Evolutionary conservation across 1,140 invertebrate species (phyloP).

Genomic region (Trypoxylus dichotomus): DNA sequence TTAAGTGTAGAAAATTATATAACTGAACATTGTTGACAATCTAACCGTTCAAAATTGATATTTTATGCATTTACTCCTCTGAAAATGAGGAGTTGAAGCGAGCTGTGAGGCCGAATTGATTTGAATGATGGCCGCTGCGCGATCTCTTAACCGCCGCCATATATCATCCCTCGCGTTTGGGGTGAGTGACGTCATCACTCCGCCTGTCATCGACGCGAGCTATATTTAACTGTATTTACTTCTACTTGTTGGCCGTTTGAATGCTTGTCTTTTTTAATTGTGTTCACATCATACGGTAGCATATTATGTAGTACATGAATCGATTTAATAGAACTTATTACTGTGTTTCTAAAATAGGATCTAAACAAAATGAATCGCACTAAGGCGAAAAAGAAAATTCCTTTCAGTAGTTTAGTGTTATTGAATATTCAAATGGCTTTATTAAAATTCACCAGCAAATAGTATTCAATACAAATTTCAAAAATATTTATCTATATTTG

Average conservation of each 20-base stretch:
- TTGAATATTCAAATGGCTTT: too few relatives aligned
- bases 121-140: slow-evolving; percentile 46
- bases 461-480: too few relatives aligned
- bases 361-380: too few relatives aligned
- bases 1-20: neutral
- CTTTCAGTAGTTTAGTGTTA: too few relatives aligned
- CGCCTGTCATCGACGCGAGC: slow-evolving; percentile 31
- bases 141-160: slow-evolving; percentile 45
- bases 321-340: too few relatives aligned
- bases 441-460: too few relatives aligned
- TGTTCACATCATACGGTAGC: neutral
- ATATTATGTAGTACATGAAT: neutral
- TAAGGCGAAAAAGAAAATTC: too few relatives aligned
- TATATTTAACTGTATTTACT: slow-evolving; percentile 18
- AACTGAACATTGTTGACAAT: neutral
- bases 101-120: slow-evolving; percentile 42
- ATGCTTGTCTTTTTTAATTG: neutral
- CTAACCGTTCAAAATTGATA: neutral
- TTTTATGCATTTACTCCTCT: slow-evolving; percentile 24
- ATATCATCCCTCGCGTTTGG: slow-evolving; percentile 37
- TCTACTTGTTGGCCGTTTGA: neutral
- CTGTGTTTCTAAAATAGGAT: too few relatives aligned
- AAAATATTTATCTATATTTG: too few relatives aligned
- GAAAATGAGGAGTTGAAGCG: slow-evolving; percentile 30
- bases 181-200: slow-evolving; percentile 33